These are phyloP conservation scores for Ceyx cyanopectus DNA, from an alignment of 2,113 vertebrate species.

Conservation along the genomic window DNA sequence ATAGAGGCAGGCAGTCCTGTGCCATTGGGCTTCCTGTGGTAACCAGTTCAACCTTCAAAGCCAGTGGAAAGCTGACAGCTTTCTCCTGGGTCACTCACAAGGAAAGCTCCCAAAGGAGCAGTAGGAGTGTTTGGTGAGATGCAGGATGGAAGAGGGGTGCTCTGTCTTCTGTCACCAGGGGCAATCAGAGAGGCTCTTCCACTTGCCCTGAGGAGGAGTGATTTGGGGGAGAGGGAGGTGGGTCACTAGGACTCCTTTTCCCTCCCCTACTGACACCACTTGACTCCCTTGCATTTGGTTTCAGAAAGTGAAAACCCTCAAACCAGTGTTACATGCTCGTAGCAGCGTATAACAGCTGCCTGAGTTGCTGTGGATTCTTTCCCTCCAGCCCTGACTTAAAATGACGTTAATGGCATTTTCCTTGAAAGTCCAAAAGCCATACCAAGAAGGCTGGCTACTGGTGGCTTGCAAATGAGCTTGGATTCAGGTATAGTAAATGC, in stretches of 20 bases:
- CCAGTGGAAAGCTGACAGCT: not conserved
- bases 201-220: not conserved
- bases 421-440: not conserved
- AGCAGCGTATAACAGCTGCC: not conserved
- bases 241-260: not conserved
- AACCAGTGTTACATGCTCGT: not conserved
- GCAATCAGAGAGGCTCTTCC: not conserved
- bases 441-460: not conserved
- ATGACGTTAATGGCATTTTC: not conserved
- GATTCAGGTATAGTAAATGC: not conserved
- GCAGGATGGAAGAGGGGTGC: not conserved
- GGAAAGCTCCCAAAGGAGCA: not conserved
- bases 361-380: not conserved
- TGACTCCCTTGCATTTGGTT: not conserved
- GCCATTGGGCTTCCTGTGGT: not conserved
- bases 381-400: not conserved
- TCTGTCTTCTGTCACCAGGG: not conserved
- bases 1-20: rapidly evolving
- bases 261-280: not conserved
- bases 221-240: not conserved
- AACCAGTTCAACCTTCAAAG: not conserved
- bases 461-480: not conserved
- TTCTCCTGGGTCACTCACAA: not conserved
- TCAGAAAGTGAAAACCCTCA: not conserved
- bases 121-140: not conserved